Conservation (phyloP, 2,113 vertebrate species). For the Dicrurus megarhynchus region DNA sequence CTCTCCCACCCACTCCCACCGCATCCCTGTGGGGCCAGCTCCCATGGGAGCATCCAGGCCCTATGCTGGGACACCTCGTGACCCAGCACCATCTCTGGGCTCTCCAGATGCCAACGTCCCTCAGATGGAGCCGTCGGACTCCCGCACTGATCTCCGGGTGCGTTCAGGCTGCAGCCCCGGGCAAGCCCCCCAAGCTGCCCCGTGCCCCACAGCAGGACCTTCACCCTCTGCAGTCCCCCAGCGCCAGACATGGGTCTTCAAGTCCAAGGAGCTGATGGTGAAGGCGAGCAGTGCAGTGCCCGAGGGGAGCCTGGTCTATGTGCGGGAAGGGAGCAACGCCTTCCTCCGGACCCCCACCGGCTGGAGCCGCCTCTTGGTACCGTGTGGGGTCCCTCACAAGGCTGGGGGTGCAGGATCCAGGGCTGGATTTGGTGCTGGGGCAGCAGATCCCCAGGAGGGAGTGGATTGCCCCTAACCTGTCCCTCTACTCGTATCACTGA, state of each 20-base stretch:
- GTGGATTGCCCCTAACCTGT: not conserved
- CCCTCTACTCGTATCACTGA: not conserved
- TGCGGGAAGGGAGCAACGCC: conserved; percentile 29
- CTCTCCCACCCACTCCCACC: not conserved
- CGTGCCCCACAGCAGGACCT: fast-evolving
- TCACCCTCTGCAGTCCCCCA: not conserved
- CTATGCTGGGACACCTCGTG: not conserved
- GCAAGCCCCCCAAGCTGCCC: not conserved
- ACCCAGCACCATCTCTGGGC: not conserved
- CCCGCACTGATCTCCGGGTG: not conserved
- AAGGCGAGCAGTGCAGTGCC: not conserved
- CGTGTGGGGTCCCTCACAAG: fast-evolving
- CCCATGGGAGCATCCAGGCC: not conserved
- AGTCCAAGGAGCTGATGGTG: conserved; percentile 56
- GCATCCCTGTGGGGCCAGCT: fast-evolving
- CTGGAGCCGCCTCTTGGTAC: conserved; percentile 66
- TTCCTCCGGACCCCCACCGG: conserved; percentile 52
- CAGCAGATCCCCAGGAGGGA: not conserved
- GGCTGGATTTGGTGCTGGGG: not conserved
- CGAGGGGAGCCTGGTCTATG: conserved; percentile 62
- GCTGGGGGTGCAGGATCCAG: not conserved
- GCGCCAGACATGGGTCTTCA: conserved; percentile 57
- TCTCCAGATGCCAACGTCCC: not conserved
- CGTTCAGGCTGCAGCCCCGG: fast-evolving
- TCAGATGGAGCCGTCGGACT: not conserved